Evolutionary conservation across 2,113 vertebrate species (phyloP), one percentile per base, ranked within the genome.

Genomic region (Callionymus lyra): DNA sequence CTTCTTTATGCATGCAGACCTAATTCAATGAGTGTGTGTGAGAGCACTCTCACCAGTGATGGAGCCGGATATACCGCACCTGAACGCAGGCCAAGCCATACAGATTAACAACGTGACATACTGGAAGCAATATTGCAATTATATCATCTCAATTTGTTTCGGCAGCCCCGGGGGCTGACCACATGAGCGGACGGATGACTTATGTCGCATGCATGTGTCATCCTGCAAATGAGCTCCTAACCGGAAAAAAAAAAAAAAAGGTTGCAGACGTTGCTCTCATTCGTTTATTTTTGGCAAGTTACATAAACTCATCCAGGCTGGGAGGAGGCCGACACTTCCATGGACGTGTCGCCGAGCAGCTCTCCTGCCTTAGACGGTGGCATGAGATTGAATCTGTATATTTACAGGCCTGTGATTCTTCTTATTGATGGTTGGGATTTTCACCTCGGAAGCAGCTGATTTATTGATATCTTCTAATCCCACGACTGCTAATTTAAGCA

Each of bases 231-330:
- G 10, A 53, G 21, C 37, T 44, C 47, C 41, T 51, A 31, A 40
- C 32, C n/a, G n/a, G n/a, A n/a, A n/a, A n/a, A n/a, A n/a, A n/a
- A n/a, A n/a, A 63, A 45, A 43, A 63, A 72, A 56, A 63, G 40
- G 57, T 56, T 51, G 47, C 10, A n/a, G 16, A 36, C 42, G 38
- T 59, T 47, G 50, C 38, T 65, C 66, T 65, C 54, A 72, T 71
- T 68, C 66, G 63, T 70, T 46, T 46, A 10, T 42, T 64, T 69
- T 59, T 58, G 56, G 45, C 71, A 61, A n/a, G 65, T 83, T 81
- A 81, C 49, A 77, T 76, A 80, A 82, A 70, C 32, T 63, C 59
- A 63, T 70, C 76, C 62, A 72, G 76, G 55, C 73, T 77, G 79
- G 80, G 62, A 67, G 49, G 48, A 63, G 72, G 66, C 76, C 74